These are phyloP conservation scores for Oxyteleia sp. DNA, from an alignment of 2,888 invertebrate genomes.

Conservation along the genomic window DNA sequence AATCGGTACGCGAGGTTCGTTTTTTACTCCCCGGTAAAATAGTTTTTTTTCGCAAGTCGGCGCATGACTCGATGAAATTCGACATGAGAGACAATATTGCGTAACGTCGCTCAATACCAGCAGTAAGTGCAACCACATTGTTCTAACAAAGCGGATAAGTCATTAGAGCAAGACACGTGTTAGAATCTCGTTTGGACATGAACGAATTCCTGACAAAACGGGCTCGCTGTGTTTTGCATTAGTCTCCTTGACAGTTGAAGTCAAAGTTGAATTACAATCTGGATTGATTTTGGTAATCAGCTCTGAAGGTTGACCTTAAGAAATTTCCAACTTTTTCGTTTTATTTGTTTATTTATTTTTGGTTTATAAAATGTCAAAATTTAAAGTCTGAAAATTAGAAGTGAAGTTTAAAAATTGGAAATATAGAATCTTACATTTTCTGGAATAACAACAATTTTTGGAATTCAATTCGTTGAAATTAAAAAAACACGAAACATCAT, in stretches of 20 bases:
- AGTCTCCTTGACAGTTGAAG: not conserved
- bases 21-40: slow-evolving; percentile 22
- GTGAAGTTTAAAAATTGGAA: too few species aligned
- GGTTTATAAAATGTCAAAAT: too few species aligned
- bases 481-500: too few species aligned
- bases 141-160: slow-evolving; percentile 42
- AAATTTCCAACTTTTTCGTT: too few species aligned
- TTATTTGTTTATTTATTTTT: too few species aligned
- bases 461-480: too few species aligned
- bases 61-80: slow-evolving; percentile 48
- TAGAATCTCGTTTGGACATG: slow-evolving; percentile 27
- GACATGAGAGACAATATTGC: slow-evolving; percentile 39
- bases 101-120: slow-evolving; percentile 37
- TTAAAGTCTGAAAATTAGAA: too few species aligned
- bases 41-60: slow-evolving; percentile 35
- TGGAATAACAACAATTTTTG: too few species aligned
- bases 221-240: slow-evolving; percentile 1
- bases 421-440: too few species aligned
- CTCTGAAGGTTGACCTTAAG: too few species aligned
- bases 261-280: not conserved
- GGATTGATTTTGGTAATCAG: too few species aligned
- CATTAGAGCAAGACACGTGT: slow-evolving; percentile 25
- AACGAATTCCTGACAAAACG: slow-evolving; percentile 30
- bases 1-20: slow-evolving; percentile 9
- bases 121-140: slow-evolving; percentile 31